Conservation (phyloP, 2,888 invertebrate genomes). For the Orchesella flavescens region DNA sequence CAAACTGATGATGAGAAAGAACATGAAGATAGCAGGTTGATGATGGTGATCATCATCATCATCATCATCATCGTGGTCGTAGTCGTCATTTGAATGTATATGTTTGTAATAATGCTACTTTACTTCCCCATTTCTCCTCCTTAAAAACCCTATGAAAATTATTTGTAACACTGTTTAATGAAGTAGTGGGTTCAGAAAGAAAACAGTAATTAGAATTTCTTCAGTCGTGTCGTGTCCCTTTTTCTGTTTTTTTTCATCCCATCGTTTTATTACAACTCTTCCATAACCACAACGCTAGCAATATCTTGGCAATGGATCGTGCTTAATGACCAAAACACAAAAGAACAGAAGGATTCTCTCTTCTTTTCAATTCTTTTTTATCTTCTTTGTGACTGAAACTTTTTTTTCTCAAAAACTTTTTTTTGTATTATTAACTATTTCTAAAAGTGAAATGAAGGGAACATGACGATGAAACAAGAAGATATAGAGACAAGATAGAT, state of each 20-base stretch:
- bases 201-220: constrained; percentile 56
- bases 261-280: constrained; percentile 15
- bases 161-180: constrained; percentile 26
- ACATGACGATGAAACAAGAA: constrained; percentile 9
- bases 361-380: constrained; percentile 36
- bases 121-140: constrained; percentile 39
- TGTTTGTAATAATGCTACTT: background rate
- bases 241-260: background rate
- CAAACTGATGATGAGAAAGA: constrained; percentile 33
- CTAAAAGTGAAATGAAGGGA: constrained; percentile 33
- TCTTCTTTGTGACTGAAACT: constrained; percentile 24
- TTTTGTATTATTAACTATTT: constrained; percentile 18
- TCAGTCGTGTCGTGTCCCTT: constrained; percentile 22
- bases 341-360: constrained; percentile 22
- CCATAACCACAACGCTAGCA: background rate
- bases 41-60: constrained; percentile 25
- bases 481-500: no score
- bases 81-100: no score
- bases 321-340: constrained; percentile 61
- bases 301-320: constrained; percentile 53
- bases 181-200: constrained; percentile 22
- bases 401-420: constrained; percentile 4
- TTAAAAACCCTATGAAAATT: constrained; percentile 25
- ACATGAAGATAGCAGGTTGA: constrained; percentile 30
- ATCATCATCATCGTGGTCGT: no score